Conservation (phyloP, 2,888 invertebrate genomes). For the Microctonus hyperodae region DNA sequence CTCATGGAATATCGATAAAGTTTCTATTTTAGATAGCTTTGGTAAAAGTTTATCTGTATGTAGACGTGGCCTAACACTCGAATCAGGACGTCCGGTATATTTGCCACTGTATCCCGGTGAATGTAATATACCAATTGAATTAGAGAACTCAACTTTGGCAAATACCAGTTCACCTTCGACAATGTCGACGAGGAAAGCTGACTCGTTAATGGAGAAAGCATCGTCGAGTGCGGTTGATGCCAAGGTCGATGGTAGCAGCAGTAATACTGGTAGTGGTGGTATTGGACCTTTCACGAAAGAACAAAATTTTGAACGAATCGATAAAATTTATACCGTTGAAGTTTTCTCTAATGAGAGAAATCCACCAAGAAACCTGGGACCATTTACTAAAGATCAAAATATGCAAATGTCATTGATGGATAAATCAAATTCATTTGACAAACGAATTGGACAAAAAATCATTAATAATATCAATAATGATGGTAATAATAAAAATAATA, state of each 20-base stretch:
- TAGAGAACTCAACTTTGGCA: conserved; percentile 42
- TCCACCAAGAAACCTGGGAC: conserved; percentile 51
- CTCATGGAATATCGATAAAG: conserved; percentile 82
- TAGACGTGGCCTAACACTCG: conserved; percentile 75
- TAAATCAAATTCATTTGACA: neutral
- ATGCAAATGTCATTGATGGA: conserved; percentile 32
- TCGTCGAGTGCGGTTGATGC: conserved; percentile 12
- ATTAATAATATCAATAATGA: conserved; percentile 18
- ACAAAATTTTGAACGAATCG: conserved; percentile 43
- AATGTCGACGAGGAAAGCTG: conserved; percentile 29
- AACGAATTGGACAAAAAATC: neutral
- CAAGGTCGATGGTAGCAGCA: neutral
- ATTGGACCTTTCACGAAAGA: conserved; percentile 58
- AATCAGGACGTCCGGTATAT: conserved; percentile 76
- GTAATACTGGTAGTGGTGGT: conserved; percentile 20
- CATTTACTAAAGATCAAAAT: conserved; percentile 57
- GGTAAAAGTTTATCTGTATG: conserved; percentile 85
- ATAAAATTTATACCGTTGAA: conserved; percentile 37
- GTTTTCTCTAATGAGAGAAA: conserved; percentile 38
- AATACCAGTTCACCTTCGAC: conserved; percentile 26
- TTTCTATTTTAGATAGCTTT: conserved; percentile 84
- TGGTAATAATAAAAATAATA: neutral
- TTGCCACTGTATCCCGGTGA: conserved; percentile 80
- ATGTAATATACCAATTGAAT: conserved; percentile 73
- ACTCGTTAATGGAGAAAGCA: conserved; percentile 31